phyloP scores from a whole-genome alignment of 2,888 invertebrate genomes.

The Pteria penguin region DNA sequence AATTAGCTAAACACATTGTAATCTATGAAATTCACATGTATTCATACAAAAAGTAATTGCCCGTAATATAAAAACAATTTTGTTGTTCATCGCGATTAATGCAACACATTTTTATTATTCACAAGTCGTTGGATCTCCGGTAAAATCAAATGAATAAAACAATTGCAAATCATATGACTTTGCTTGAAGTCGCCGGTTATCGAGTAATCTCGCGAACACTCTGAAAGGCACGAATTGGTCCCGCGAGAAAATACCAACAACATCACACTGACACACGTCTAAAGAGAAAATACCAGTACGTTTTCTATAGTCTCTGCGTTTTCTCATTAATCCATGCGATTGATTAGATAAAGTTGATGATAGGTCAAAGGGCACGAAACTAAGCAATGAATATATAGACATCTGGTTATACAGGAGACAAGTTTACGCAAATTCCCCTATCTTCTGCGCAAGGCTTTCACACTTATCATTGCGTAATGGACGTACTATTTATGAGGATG shows the following conservation, averaged over 20 bases:
- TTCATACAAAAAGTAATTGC: too few species aligned
- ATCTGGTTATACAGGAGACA: not conserved
- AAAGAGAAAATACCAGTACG: not conserved
- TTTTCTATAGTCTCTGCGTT: not conserved
- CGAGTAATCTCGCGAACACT: not conserved
- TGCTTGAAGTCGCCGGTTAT: too few species aligned
- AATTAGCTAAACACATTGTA: too few species aligned
- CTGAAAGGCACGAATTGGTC: not conserved
- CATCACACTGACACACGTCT: not conserved
- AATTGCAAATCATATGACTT: too few species aligned
- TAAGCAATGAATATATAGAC: not conserved
- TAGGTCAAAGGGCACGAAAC: not conserved
- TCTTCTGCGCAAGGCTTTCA: not conserved
- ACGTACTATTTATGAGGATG: not conserved
- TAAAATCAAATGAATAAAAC: too few species aligned
- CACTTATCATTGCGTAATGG: not conserved
- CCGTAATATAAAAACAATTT: too few species aligned
- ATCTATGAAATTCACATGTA: too few species aligned
- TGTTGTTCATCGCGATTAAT: too few species aligned
- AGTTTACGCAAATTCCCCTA: not conserved
- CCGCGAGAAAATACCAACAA: not conserved
- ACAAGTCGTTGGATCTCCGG: too few species aligned
- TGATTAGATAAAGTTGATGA: not conserved
- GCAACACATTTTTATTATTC: too few species aligned
- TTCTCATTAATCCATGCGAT: not conserved